Evolutionary conservation across 2,797 vertebrate genomes (phyloP), one percentile per base, ranked within the genome.

Genomic region (Chaetodon trifasciatus): DNA sequence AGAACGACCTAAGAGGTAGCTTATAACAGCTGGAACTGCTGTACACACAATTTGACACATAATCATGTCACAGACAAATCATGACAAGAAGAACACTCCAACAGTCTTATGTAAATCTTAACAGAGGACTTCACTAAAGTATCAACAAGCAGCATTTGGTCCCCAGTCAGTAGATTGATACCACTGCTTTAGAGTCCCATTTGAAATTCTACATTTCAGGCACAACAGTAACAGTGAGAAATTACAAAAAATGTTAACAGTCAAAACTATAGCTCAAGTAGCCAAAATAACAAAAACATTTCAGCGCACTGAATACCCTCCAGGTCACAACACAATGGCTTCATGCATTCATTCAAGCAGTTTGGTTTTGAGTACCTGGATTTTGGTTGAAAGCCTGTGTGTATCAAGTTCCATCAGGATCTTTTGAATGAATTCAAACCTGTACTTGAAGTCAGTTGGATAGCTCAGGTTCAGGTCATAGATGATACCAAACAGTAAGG

Each of bases 361-460:
- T 52, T 75, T 65, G 71, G 49, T 76, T 67, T 76, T 67, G 5
- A 68, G 64, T 60, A 76, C 53, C 44, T 67, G 53, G 32, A 60
- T 24, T 47, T 76, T 76, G 15, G 16, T 21, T 17, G 53, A 75
- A 46, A 75, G 62, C 32, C 24, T 57, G 24, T 49, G 23, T 44
- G 40, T 16, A 65, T 56, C 61, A 46, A 65, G 50, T 47, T 65
- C 72, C 72, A 74, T 64, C 40, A 75, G n/a, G 52, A 66, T 46
- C 52, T 75, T 73, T 32, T 73, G 32, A 62, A 62, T 24, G 13
- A 73, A 52, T 50, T 73, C 57, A 52, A 72, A 72, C 0, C 1
- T 28, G 28, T 28, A 28, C 28, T 3, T 28, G 28, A 28, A 3
- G 1, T 81, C 40, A 32, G 40, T 4, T 58, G 53, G 53, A 28